Percentiles rank a stretch among this genome's conserved stretches.
Conservation (phyloP, 1,140 invertebrate species). For the Zaprionus africanus region DNA sequence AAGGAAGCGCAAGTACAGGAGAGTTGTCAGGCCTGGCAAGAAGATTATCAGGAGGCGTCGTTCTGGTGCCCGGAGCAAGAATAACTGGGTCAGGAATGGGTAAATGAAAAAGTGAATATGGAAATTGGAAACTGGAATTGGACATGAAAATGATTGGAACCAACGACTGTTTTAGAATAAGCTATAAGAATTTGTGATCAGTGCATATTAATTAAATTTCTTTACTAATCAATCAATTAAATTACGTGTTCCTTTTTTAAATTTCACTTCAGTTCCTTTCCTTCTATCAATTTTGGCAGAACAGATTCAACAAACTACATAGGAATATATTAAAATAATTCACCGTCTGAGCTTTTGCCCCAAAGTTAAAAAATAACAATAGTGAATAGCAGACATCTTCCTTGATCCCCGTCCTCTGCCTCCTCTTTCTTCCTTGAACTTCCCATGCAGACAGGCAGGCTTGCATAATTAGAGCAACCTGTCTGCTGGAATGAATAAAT, state of each 20-base stretch:
- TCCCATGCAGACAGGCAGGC: conserved; percentile 1
- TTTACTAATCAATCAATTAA: background rate
- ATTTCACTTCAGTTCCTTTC: too few relatives aligned
- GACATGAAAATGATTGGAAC: background rate
- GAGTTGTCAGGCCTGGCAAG: too few relatives aligned
- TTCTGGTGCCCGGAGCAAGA: background rate
- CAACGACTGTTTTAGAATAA: background rate
- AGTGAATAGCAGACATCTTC: background rate
- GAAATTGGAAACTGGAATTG: background rate
- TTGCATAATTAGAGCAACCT: conserved; percentile 71
- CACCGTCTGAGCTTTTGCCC: background rate
- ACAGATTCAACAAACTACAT: background rate
- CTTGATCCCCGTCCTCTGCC: background rate
- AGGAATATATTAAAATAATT: background rate
- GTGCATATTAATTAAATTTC: background rate
- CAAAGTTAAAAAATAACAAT: background rate
- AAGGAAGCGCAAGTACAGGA: background rate
- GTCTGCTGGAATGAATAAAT: conserved; percentile 74
- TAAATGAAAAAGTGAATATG: background rate
- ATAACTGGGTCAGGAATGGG: background rate
- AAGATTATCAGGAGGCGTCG: too few relatives aligned
- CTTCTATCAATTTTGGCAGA: too few relatives aligned
- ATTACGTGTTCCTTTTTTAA: too few relatives aligned
- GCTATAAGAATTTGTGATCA: background rate
- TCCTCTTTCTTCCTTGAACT: background rate